Evolutionary conservation across 2,888 invertebrate species (phyloP), one percentile per base, ranked within the genome.

Genomic region (Eustalomyia histrio): DNA sequence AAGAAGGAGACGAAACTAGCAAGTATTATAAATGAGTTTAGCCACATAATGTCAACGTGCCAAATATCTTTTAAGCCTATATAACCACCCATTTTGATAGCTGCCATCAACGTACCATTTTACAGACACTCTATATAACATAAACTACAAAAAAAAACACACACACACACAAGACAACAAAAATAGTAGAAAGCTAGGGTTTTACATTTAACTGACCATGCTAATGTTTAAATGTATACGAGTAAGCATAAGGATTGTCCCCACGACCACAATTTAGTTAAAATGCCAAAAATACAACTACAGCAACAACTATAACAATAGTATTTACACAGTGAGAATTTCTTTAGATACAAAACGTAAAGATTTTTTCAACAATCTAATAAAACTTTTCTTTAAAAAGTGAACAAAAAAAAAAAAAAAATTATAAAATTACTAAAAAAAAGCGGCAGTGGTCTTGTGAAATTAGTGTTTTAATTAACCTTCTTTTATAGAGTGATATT

Each of bases 11-110:
- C n/a, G n/a, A n/a, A n/a, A n/a, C n/a, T n/a, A n/a, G 43, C 58
- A 80, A 80, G 67, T 72, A 43, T 57, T 68, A 80, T 63, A 80
- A 76, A 80, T 76, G 67, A 72, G 52, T 76, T 63, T 47, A 61
- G 21, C 72, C 76, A 63, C 67, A 80, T 58, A 76, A 64, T 71
- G 58, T 75, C 72, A 76, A 72, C 72, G 43, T 58, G 67, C 61
- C 52, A 72, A 76, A 50, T 64, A 73, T 63, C 29, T 55, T 67
- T 72, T 67, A 68, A 68, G 76, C 68, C 80, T 39, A 60, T 39
- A 60, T 17, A 53, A 60, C 55, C 43, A 69, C 24, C 33, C 35
- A 71, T 71, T 61, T 53, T 39, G 43, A 6, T 14, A n/a, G n/a
- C 43, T n/a, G n/a, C n/a, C 53, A 24, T n/a, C 29, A 43, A 43